phyloP scores from a whole-genome alignment of 2,113 vertebrate genomes.

The Pseudopodoces humilis region DNA sequence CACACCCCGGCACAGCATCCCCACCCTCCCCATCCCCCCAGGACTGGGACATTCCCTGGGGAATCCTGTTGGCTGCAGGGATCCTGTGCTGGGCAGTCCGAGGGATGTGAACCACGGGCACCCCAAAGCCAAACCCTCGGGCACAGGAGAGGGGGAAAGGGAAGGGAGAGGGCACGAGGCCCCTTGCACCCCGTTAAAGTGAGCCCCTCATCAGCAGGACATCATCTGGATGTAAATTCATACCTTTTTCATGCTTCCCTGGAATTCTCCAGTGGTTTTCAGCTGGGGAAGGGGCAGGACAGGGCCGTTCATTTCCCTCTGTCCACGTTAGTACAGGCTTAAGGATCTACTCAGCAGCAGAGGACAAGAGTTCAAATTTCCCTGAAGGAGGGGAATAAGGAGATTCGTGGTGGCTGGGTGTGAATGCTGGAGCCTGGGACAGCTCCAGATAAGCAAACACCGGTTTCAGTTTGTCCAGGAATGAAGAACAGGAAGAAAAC shows the following conservation, averaged over 20 bases:
- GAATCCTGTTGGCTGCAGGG: not conserved
- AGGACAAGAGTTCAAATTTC: not conserved
- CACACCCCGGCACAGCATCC: not conserved
- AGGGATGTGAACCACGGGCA: not conserved
- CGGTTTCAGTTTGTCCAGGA: not conserved
- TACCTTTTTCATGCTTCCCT: not conserved
- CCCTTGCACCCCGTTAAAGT: accelerated
- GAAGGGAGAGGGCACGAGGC: not conserved
- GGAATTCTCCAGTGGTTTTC: not conserved
- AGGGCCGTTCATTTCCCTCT: not conserved
- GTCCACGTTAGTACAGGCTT: not conserved
- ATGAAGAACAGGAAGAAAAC: not conserved
- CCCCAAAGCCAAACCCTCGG: accelerated
- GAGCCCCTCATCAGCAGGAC: not conserved
- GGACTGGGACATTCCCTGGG: accelerated
- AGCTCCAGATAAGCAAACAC: not conserved
- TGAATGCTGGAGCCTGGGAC: not conserved
- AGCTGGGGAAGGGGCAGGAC: not conserved
- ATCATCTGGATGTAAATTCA: not conserved
- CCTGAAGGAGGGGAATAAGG: not conserved
- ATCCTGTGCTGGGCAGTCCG: accelerated
- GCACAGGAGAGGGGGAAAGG: not conserved
- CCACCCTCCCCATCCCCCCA: not conserved
- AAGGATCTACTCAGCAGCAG: not conserved
- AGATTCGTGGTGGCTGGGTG: not conserved